A percentile compares a stretch with the other conserved stretches of the same genome.
Evolutionary conservation across 2,113 vertebrate genomes (phyloP).

Genomic region (Myanophis thanlyinensis): DNA sequence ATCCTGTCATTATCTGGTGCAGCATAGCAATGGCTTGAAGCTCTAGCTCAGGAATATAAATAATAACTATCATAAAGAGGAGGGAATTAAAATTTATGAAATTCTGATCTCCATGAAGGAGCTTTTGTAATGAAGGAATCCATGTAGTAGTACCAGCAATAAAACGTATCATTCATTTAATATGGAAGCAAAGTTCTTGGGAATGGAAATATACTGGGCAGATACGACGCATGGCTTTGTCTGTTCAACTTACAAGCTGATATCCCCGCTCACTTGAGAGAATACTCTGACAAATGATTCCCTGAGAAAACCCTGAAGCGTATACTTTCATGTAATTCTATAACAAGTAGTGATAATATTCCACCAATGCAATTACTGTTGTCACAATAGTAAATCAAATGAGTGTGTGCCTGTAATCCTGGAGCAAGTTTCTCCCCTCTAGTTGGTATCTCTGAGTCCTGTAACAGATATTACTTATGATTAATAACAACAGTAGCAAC

Average conservation of each 20-base stretch:
- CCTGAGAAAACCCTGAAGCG: neutral
- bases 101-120: neutral
- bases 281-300: conserved; percentile 12
- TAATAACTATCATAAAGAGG: conserved; percentile 18
- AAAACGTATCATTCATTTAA: conserved; percentile 5
- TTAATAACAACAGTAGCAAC: neutral
- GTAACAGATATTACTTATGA: neutral
- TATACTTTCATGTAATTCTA: neutral
- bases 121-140: neutral
- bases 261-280: neutral
- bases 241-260: neutral
- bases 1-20: conserved; percentile 62
- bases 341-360: neutral
- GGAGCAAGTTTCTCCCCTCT: neutral
- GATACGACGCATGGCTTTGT: neutral
- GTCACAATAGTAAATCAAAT: neutral
- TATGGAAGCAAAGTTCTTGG: neutral
- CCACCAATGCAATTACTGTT: neutral
- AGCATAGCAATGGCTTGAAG: conserved; percentile 47
- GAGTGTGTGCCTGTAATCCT: neutral
- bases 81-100: conserved; percentile 24
- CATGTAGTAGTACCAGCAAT: neutral
- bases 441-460: neutral
- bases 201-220: neutral
- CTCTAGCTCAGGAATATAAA: conserved; percentile 30